Percentiles rank a stretch among this genome's conserved stretches.
Evolutionary conservation across 2,113 vertebrate genomes (phyloP).

Genomic region (Laticauda laticaudata): DNA sequence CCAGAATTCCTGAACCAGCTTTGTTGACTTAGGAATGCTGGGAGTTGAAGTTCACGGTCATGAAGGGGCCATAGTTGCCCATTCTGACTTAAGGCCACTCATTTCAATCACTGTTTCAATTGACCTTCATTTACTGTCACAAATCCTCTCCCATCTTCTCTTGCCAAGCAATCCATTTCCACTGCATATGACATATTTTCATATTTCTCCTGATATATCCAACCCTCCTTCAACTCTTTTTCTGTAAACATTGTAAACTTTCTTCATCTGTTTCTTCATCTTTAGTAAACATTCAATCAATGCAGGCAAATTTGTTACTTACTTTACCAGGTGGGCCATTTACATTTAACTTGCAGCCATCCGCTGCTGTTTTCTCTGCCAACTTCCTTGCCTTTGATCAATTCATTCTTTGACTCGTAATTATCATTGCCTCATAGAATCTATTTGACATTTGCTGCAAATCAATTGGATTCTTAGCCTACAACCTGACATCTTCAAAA

Average conservation of each 20-base stretch:
- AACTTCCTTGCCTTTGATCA: background rate
- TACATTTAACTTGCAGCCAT: background rate
- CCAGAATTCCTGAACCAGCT: background rate
- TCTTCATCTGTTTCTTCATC: background rate
- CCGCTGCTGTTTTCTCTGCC: background rate
- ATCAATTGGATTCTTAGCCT: background rate
- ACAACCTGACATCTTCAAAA: background rate
- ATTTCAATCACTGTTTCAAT: background rate
- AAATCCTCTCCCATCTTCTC: background rate
- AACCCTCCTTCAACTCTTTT: background rate
- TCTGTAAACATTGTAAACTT: background rate
- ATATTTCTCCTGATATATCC: background rate
- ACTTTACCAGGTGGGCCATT: background rate
- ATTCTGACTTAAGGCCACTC: background rate
- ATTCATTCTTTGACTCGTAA: background rate
- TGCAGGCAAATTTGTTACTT: background rate
- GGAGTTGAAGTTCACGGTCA: background rate
- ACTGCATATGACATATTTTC: background rate
- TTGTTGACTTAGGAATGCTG: background rate
- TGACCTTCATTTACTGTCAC: background rate
- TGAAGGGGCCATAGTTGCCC: background rate
- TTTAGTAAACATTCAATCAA: background rate
- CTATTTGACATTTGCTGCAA: background rate
- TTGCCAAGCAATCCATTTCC: background rate
- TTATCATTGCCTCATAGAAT: background rate